Evolutionary conservation across 2,113 vertebrate genomes (phyloP).

Genomic region (Psammodynastes pulverulentus): DNA sequence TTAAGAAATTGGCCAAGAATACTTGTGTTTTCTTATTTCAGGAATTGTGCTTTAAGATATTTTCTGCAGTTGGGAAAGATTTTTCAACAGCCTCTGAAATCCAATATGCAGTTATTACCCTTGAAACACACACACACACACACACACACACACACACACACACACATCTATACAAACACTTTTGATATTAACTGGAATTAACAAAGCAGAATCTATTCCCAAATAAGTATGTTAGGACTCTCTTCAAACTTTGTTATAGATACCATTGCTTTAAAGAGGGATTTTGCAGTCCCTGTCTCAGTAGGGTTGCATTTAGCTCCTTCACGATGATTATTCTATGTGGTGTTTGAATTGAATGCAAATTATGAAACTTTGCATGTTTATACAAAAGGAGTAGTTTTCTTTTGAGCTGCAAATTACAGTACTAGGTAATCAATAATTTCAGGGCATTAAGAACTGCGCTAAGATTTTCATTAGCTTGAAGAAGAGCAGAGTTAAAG

Average conservation of each 20-base stretch:
- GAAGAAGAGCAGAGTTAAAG: constrained; percentile 74
- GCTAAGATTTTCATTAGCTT: constrained; percentile 79
- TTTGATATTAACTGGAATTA: constrained; percentile 7
- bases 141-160: not conserved
- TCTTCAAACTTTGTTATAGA: constrained; percentile 23
- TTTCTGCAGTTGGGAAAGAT: not conserved
- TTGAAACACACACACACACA: not conserved
- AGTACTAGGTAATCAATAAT: constrained; percentile 76
- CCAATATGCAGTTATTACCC: not conserved
- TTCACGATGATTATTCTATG: constrained; percentile 53
- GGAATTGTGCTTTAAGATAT: constrained; percentile 35
- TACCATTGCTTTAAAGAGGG: constrained; percentile 31
- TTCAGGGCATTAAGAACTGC: constrained; percentile 54
- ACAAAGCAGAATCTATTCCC: not conserved
- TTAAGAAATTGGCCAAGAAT: not conserved
- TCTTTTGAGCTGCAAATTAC: constrained; percentile 78
- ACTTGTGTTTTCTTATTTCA: constrained; percentile 13
- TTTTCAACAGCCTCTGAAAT: constrained; percentile 7
- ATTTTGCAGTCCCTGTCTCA: constrained; percentile 44
- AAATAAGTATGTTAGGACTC: constrained; percentile 5
- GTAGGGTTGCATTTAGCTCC: constrained; percentile 38
- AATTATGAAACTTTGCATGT: constrained; percentile 50
- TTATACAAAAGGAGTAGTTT: constrained; percentile 38
- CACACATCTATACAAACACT: not conserved
- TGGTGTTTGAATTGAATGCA: constrained; percentile 27